These are phyloP conservation scores for Nomada hirtipes DNA, from an alignment of 2,888 invertebrate species.

Conservation along the genomic window DNA sequence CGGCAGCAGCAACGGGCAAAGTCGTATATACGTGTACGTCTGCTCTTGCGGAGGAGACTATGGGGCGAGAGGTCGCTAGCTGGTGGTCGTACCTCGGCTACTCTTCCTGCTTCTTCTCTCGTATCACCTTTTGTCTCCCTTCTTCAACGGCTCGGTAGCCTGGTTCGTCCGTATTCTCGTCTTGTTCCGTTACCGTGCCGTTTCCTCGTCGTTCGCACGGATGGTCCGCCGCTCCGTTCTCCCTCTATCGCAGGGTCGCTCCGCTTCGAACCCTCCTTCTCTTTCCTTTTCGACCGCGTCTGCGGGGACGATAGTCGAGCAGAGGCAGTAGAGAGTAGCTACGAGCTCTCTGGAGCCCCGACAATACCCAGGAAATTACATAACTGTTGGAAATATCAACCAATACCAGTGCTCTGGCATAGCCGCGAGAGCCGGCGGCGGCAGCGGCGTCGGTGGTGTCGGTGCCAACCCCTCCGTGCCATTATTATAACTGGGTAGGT, in stretches of 20 bases:
- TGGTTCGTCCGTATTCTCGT: slow-evolving; percentile 36
- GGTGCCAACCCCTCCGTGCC: slow-evolving; percentile 73
- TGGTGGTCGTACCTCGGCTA: slow-evolving; percentile 19
- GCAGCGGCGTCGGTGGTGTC: slow-evolving; percentile 54
- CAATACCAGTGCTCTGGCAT: slow-evolving; percentile 80
- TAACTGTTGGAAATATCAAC: slow-evolving; percentile 84
- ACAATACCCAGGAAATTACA: slow-evolving; percentile 85
- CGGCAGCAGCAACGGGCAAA: slow-evolving; percentile 19
- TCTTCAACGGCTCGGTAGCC: neutral
- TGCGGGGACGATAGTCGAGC: slow-evolving; percentile 56
- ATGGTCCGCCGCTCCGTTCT: neutral
- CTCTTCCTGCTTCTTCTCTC: slow-evolving; percentile 37
- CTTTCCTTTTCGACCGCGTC: slow-evolving; percentile 44
- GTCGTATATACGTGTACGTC: slow-evolving; percentile 22
- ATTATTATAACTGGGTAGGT: slow-evolving; percentile 83
- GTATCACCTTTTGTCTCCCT: slow-evolving; percentile 39
- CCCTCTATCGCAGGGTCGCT: slow-evolving; percentile 2
- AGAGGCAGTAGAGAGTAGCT: slow-evolving; percentile 49
- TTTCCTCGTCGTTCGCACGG: slow-evolving; percentile 13
- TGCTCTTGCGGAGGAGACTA: neutral
- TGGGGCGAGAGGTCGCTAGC: slow-evolving; percentile 52
- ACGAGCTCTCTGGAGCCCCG: slow-evolving; percentile 73
- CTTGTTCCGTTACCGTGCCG: slow-evolving; percentile 29
- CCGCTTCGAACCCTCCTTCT: slow-evolving; percentile 15
- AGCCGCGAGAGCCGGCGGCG: slow-evolving; percentile 71